Percentiles rank a stretch among this genome's conserved stretches.
phyloP scores from a whole-genome alignment of 2,888 invertebrate species.

The Dichetophora obliterata region DNA sequence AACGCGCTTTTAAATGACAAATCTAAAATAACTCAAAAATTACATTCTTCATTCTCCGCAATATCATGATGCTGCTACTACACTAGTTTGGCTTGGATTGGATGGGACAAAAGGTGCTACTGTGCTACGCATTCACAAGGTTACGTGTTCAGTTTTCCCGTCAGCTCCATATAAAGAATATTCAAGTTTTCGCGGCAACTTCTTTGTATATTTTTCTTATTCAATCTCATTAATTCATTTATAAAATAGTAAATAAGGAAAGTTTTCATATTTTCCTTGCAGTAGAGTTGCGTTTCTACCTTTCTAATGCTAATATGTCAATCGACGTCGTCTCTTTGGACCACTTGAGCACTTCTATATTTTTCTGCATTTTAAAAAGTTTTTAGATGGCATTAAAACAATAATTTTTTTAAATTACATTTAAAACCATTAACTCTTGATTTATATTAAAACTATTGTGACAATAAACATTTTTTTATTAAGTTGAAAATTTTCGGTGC shows the following conservation, averaged over 20 bases:
- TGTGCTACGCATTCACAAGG: constrained; percentile 70
- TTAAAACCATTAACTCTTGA: neutral
- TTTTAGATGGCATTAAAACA: constrained; percentile 39
- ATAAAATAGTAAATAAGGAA: neutral
- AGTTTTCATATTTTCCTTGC: constrained; percentile 22
- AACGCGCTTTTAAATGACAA: no score
- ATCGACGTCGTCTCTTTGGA: constrained; percentile 52
- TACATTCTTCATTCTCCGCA: neutral
- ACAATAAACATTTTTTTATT: neutral
- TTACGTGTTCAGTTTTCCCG: constrained; percentile 60
- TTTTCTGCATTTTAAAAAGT: constrained; percentile 40
- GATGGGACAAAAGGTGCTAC: constrained; percentile 61
- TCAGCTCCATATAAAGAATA: neutral
- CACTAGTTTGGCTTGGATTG: neutral
- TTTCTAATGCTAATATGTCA: constrained; percentile 63
- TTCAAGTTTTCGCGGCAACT: neutral
- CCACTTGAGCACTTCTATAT: constrained; percentile 34
- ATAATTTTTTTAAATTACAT: neutral
- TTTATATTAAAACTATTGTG: neutral
- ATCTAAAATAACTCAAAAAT: no score
- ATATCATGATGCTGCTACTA: neutral
- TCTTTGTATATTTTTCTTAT: neutral
- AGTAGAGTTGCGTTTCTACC: constrained; percentile 58
- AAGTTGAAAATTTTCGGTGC: constrained; percentile 7
- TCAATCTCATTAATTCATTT: neutral